Conservation (phyloP, 2,113 vertebrate species). For the Pycnonotus jocosus region DNA sequence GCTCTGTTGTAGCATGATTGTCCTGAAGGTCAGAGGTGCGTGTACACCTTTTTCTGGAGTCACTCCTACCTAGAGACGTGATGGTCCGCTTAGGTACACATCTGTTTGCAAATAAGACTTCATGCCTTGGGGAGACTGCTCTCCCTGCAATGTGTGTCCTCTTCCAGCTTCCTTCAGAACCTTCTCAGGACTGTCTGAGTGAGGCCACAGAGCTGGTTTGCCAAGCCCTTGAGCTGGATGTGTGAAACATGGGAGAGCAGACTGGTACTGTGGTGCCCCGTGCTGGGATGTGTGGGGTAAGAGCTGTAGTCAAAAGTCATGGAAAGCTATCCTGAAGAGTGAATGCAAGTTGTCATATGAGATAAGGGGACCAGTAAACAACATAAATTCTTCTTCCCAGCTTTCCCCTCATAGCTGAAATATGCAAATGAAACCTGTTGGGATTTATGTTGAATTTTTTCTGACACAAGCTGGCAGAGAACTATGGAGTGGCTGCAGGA, state of each 20-base stretch:
- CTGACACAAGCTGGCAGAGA: background rate
- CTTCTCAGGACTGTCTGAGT: background rate
- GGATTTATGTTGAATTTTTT: background rate
- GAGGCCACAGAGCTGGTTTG: background rate
- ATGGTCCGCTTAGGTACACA: background rate
- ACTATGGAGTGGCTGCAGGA: background rate
- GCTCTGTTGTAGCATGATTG: background rate
- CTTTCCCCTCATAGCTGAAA: background rate
- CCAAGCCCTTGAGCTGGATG: background rate
- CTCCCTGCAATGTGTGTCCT: background rate
- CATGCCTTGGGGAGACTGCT: background rate
- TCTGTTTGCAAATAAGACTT: background rate
- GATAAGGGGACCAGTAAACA: background rate
- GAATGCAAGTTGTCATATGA: background rate
- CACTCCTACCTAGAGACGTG: rapidly evolving
- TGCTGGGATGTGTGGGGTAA: background rate
- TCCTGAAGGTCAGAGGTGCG: background rate
- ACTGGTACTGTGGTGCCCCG: background rate
- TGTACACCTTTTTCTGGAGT: background rate
- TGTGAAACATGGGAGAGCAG: background rate
- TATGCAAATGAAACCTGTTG: background rate
- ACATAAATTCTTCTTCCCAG: background rate
- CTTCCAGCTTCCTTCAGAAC: background rate
- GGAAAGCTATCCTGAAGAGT: background rate
- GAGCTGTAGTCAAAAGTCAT: background rate